These are phyloP conservation scores for Agrochola macilenta DNA, from an alignment of 2,888 invertebrate species.

Conservation along the genomic window DNA sequence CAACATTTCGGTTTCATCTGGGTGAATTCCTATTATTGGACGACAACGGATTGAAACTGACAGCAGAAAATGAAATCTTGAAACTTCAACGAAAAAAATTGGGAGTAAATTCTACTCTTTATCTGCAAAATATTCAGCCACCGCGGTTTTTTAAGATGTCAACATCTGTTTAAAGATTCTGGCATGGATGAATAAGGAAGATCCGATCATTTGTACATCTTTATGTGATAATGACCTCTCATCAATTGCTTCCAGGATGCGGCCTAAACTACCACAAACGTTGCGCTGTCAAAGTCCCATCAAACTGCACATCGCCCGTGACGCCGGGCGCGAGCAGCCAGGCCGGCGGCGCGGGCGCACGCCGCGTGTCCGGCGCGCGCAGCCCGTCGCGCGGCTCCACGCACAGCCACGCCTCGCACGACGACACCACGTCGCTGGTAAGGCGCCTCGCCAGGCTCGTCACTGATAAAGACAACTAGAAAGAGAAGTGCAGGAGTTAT, in stretches of 20 bases:
- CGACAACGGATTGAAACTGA: not conserved
- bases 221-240: not conserved
- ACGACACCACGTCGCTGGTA: conserved; percentile 93
- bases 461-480: conserved; percentile 78
- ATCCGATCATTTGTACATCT: not conserved
- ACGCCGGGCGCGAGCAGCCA: conserved; percentile 64
- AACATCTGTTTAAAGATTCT: not conserved
- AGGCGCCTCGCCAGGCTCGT: conserved; percentile 92
- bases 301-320: conserved; percentile 93
- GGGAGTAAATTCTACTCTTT: not conserved
- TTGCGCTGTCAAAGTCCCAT: conserved; percentile 98
- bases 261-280: conserved; percentile 99
- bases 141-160: no score
- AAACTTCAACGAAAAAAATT: no score
- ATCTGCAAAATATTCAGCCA: no score
- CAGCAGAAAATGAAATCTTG: not conserved
- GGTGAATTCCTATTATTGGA: not conserved
- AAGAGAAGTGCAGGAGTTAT: no score
- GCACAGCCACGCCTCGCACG: conserved; percentile 86
- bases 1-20: not conserved
- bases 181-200: not conserved
- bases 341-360: conserved; percentile 70
- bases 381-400: conserved; percentile 94
- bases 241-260: conserved; percentile 93
- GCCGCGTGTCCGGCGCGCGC: conserved; percentile 85